A percentile compares a stretch with the other conserved stretches of the same genome.
Conservation (phyloP, 2,888 invertebrate species). For the Eremobia ochroleuca region DNA sequence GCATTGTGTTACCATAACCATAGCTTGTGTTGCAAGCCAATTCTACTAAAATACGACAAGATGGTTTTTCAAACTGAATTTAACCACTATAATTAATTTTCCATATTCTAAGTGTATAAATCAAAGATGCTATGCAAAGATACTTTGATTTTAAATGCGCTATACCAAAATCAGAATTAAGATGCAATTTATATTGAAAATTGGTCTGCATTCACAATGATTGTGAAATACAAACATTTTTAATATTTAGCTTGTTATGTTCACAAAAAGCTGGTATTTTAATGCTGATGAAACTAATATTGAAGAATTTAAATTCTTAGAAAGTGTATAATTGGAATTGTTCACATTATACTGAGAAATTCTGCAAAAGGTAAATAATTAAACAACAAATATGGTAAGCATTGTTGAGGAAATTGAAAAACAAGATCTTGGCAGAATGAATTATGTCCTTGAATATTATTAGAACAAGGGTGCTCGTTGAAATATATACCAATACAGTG, state of each 20-base stretch:
- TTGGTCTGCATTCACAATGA: background rate
- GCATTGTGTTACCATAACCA: background rate
- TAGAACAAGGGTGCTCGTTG: constrained; percentile 32
- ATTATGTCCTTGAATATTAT: constrained; percentile 42
- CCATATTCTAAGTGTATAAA: background rate
- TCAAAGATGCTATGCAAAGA: background rate
- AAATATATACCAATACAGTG: background rate
- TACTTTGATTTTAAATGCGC: background rate
- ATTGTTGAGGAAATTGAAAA: constrained; percentile 13
- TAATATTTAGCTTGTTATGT: background rate
- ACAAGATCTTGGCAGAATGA: constrained; percentile 23
- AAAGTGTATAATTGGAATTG: constrained; percentile 60
- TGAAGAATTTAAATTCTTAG: constrained; percentile 58
- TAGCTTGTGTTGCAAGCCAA: background rate
- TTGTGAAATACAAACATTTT: background rate
- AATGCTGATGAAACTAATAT: constrained; percentile 35
- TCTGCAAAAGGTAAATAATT: constrained; percentile 27
- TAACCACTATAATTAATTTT: background rate
- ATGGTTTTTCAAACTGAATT: background rate
- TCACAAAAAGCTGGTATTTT: constrained; percentile 7
- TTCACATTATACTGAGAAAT: constrained; percentile 52
- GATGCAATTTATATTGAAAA: background rate
- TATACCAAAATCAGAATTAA: background rate
- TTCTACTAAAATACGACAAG: background rate
- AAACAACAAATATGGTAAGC: constrained; percentile 17